Evolutionary conservation across 2,888 invertebrate species (phyloP).

Genomic region (Perizoma affinitatum): DNA sequence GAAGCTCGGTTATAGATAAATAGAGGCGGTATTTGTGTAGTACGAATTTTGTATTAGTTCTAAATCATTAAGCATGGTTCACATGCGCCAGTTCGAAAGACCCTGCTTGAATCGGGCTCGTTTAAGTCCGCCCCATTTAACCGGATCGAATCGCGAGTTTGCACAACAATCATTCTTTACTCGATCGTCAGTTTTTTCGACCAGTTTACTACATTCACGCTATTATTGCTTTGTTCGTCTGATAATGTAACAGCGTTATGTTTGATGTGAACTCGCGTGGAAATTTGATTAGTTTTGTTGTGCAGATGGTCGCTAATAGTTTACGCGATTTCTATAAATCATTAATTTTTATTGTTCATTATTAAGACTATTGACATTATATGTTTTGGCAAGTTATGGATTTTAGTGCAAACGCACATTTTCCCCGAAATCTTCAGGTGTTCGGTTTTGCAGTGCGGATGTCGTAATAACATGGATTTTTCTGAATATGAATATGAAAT

Average conservation of each 20-base stretch:
- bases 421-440: no score
- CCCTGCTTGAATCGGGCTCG: conserved; percentile 50
- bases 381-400: conserved; percentile 28
- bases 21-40: background rate
- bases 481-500: no score
- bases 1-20: background rate
- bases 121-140: conserved; percentile 80
- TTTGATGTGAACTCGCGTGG: conserved; percentile 69
- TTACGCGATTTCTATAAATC: conserved; percentile 70
- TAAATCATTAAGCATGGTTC: conserved; percentile 79
- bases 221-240: conserved; percentile 62
- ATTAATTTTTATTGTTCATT: conserved; percentile 44
- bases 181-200: conserved; percentile 74
- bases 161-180: conserved; percentile 82
- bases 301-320: conserved; percentile 70
- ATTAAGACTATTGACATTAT: conserved; percentile 37
- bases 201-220: conserved; percentile 68
- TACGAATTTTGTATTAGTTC: conserved; percentile 54
- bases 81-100: conserved; percentile 57
- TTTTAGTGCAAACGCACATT: conserved; percentile 1
- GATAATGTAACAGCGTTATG: conserved; percentile 62
- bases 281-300: conserved; percentile 77
- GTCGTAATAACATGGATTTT: no score
- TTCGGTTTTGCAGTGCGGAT: no score
- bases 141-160: conserved; percentile 79